Percentiles rank a stretch among this genome's conserved stretches.
Conservation (phyloP, 1,140 invertebrate genomes). For the Drosophila ohnishii region DNA sequence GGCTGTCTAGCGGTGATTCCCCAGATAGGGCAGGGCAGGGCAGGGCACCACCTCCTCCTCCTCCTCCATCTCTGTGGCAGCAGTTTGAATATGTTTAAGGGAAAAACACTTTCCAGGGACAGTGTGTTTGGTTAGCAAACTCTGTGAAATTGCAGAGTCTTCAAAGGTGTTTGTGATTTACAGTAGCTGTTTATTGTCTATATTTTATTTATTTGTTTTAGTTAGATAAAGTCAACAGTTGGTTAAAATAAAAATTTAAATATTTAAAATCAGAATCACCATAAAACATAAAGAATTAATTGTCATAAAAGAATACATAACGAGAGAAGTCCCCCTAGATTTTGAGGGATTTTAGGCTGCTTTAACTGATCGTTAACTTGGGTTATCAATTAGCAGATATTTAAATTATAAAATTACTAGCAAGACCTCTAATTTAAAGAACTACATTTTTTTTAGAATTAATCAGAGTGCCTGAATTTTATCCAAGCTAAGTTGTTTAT, state of each 20-base stretch:
- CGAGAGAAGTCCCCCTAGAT: too few species aligned
- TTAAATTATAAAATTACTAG: too few species aligned
- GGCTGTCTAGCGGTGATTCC: neutral
- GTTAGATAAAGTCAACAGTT: too few species aligned
- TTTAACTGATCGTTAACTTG: neutral
- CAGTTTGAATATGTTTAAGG: constrained; percentile 1
- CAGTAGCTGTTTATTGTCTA: neutral
- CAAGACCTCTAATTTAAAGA: neutral
- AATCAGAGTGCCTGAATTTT: neutral
- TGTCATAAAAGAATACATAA: too few species aligned
- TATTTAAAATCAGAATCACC: too few species aligned
- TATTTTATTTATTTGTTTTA: neutral
- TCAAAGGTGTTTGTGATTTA: neutral
- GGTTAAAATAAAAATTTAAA: too few species aligned
- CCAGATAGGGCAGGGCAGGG: neutral
- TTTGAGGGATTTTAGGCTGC: neutral
- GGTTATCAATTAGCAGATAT: neutral
- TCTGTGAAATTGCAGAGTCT: constrained; percentile 4
- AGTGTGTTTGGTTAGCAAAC: neutral
- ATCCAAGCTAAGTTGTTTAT: neutral
- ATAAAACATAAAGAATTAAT: too few species aligned
- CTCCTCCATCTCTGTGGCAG: neutral
- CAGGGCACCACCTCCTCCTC: neutral
- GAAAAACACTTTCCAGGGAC: constrained; percentile 20
- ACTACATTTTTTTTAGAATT: neutral